phyloP scores from a whole-genome alignment of 2,797 vertebrate species.

The Sitta carolinensis region DNA sequence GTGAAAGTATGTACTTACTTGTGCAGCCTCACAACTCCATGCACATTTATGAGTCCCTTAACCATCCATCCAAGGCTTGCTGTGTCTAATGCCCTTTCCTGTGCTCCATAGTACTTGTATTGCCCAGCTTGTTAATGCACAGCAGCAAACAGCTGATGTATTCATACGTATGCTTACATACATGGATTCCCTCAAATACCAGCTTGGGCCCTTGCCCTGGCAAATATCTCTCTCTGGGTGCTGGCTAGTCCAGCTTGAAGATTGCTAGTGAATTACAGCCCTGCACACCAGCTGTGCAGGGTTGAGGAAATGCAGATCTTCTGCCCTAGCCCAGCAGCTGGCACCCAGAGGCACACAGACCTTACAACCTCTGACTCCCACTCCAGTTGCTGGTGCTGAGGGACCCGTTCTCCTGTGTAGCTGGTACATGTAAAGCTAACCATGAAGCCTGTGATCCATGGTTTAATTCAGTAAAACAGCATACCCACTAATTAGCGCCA shows the following conservation, averaged over 20 bases:
- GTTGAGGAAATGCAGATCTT: neutral
- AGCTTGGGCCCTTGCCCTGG: neutral
- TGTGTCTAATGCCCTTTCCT: neutral
- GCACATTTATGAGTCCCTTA: neutral
- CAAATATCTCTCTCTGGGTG: neutral
- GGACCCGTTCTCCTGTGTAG: neutral
- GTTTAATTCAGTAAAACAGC: neutral
- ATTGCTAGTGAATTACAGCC: neutral
- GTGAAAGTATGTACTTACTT: neutral
- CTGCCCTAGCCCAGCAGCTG: neutral
- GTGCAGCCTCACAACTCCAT: neutral
- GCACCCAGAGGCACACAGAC: neutral
- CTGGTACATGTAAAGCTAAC: neutral
- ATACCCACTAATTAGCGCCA: neutral
- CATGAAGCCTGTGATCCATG: neutral
- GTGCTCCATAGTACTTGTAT: neutral
- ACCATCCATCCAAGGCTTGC: neutral
- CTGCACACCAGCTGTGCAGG: neutral
- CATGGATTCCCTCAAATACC: neutral
- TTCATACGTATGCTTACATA: fast-evolving
- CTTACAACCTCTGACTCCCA: neutral
- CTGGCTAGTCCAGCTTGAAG: neutral
- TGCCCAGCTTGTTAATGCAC: neutral
- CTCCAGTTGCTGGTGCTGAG: neutral
- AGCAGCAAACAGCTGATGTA: neutral